Evolutionary conservation across 2,888 invertebrate species (phyloP), one percentile per base, ranked within the genome.

Genomic region (Rhagonycha lutea): DNA sequence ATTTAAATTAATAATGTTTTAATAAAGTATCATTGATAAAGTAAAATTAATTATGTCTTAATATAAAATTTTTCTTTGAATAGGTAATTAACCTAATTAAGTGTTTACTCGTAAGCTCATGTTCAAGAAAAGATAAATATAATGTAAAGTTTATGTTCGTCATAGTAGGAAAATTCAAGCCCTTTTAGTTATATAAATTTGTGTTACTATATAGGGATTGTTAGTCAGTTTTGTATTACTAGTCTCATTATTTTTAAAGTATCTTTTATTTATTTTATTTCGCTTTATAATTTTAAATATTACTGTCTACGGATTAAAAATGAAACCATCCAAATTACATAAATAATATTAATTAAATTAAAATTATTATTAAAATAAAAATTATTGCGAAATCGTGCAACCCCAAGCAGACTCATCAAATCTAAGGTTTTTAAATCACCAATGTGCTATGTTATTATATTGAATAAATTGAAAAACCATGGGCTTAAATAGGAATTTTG

Each of bases 21-120:
- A 12, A 7, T 47, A 47, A n/a, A 47, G n/a, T 47, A 7, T 4
- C 47, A 47, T 47, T 47, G n/a, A 47, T 47, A 47, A n/a, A n/a
- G 47, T 47, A n/a, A 47, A 47, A 47, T n/a, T 4, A n/a, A 47
- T 47, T 47, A 47, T 47, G n/a, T 47, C 47, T 47, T n/a, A 47
- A 47, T 47, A 47, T 47, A 47, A 47, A n/a, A n/a, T 47, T 47
- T 47, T 47, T 47, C 47, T 47, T 47, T 47, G 47, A 47, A 47
- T 47, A n/a, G 47, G 26, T 65, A 65, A 65, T 65, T 65, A 65
- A 65, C 63, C 63, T 65, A 65, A 65, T 65, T 65, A 65, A 65
- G 24, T 65, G 63, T 65, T 65, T 65, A 65, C 63, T 12, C 24
- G 63, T 65, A 23, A 26, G 63, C 24, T 65, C 63, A 24, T 12